These are phyloP conservation scores for Sebastes jordani DNA, from an alignment of 2,797 vertebrate genomes.

Conservation along the genomic window DNA sequence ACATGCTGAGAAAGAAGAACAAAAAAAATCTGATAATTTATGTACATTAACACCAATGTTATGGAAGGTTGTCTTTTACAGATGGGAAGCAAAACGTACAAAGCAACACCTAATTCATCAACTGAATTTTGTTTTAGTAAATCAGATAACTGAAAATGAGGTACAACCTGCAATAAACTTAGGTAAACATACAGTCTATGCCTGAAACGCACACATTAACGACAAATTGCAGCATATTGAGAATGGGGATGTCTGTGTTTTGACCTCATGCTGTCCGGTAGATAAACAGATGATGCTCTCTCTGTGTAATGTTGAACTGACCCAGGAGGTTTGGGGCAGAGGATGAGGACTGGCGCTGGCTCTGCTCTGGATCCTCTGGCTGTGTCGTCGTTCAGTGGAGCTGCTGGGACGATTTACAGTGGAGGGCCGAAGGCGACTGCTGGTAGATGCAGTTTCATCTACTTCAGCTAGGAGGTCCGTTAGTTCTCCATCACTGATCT, in stretches of 20 bases:
- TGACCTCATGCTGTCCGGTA: neutral
- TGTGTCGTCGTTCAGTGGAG: conserved; percentile 17
- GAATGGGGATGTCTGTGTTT: neutral
- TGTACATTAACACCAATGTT: neutral
- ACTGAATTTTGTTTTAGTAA: neutral
- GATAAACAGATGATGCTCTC: neutral
- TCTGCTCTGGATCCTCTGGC: conserved; percentile 42
- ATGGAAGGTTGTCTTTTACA: neutral
- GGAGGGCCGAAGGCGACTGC: conserved; percentile 59
- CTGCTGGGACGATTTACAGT: conserved; percentile 8
- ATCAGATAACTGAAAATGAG: neutral
- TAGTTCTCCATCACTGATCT: conserved; percentile 68
- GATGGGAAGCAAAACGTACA: neutral
- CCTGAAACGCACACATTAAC: neutral
- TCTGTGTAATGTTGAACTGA: conserved; percentile 6
- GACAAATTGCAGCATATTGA: neutral
- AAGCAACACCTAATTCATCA: neutral
- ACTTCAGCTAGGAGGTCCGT: conserved; percentile 58
- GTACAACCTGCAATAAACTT: neutral
- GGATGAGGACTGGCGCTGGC: neutral
- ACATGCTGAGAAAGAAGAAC: conserved; percentile 52
- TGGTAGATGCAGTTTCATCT: conserved; percentile 24
- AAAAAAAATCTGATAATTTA: neutral
- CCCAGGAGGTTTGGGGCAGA: conserved; percentile 26
- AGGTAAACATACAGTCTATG: no score